These are phyloP conservation scores for Cyrtorhinus lividipennis DNA, from an alignment of 1,140 invertebrate genomes.

Conservation along the genomic window DNA sequence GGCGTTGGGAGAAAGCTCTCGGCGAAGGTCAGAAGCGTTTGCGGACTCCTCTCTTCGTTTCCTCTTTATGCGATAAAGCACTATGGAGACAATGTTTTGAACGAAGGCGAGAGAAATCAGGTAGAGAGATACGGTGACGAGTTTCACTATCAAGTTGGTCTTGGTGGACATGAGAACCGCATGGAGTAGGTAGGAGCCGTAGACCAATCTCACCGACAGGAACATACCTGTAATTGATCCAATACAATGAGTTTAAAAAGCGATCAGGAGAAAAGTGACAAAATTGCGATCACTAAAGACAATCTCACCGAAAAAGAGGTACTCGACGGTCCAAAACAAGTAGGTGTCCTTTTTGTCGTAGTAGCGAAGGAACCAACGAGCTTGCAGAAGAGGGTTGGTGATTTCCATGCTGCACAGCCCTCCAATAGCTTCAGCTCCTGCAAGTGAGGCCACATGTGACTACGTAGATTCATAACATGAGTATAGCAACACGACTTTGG, in stretches of 20 bases:
- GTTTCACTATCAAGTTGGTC: slow-evolving; percentile 15
- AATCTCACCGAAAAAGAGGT: slow-evolving; percentile 14
- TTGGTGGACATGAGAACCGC: slow-evolving; percentile 4
- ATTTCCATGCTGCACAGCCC: slow-evolving; percentile 37
- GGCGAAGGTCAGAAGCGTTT: too few species aligned
- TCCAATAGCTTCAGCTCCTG: slow-evolving; percentile 34
- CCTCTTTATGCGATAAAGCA: slow-evolving; percentile 11
- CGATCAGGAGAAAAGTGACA: neutral
- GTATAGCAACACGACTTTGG: too few species aligned
- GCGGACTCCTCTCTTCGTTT: too few species aligned
- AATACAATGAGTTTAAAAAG: too few species aligned
- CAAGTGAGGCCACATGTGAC: neutral
- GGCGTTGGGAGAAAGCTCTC: too few species aligned
- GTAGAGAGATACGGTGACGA: slow-evolving; percentile 16
- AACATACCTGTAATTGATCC: slow-evolving; percentile 16
- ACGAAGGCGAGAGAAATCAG: slow-evolving; percentile 21
- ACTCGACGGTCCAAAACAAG: slow-evolving; percentile 20
- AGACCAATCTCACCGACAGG: slow-evolving; percentile 17
- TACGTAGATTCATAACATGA: too few species aligned
- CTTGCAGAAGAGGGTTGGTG: slow-evolving; percentile 42
- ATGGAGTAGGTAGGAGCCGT: slow-evolving; percentile 18
- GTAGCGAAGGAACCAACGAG: slow-evolving; percentile 34
- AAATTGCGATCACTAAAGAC: neutral
- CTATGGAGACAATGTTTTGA: slow-evolving; percentile 17
- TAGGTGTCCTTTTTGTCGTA: slow-evolving; percentile 27